A percentile compares a stretch with the other conserved stretches of the same genome.
These are phyloP conservation scores for Catocala nupta DNA, from an alignment of 2,888 invertebrate species.

Conservation along the genomic window DNA sequence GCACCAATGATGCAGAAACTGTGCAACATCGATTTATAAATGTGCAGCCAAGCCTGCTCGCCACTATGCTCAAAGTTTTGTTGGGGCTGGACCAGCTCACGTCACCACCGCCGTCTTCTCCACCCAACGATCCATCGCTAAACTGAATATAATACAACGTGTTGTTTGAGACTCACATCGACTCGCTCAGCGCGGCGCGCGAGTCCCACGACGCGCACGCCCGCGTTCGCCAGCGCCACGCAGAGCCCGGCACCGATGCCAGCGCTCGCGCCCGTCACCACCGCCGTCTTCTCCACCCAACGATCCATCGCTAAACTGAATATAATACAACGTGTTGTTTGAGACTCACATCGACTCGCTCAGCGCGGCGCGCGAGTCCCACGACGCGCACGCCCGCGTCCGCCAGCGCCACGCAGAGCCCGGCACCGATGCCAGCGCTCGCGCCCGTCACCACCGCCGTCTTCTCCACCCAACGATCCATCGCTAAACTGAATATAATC, in stretches of 20 bases:
- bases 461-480: constrained; percentile 76
- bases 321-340: no score
- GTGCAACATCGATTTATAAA: no score
- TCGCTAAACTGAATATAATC: constrained; percentile 18
- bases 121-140: constrained; percentile 69
- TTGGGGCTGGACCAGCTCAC: constrained; percentile 73
- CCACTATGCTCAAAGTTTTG: no score
- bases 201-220: constrained; percentile 65
- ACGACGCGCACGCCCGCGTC: constrained; percentile 63
- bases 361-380: no score
- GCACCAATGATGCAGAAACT: no score
- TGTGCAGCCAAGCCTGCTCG: no score
- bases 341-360: no score
- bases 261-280: constrained; percentile 80
- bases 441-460: constrained; percentile 80
- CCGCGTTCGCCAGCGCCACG: constrained; percentile 66
- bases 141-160: no score
- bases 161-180: constrained; percentile 49
- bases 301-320: constrained; percentile 61
- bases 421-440: constrained; percentile 78
- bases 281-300: constrained; percentile 75
- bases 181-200: constrained; percentile 56
- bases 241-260: constrained; percentile 76
- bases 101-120: constrained; percentile 78
- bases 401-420: constrained; percentile 66